Percentiles rank a stretch among this genome's conserved stretches.
phyloP scores from a whole-genome alignment of 2,888 invertebrate species.

The Brachypterus glaber region DNA sequence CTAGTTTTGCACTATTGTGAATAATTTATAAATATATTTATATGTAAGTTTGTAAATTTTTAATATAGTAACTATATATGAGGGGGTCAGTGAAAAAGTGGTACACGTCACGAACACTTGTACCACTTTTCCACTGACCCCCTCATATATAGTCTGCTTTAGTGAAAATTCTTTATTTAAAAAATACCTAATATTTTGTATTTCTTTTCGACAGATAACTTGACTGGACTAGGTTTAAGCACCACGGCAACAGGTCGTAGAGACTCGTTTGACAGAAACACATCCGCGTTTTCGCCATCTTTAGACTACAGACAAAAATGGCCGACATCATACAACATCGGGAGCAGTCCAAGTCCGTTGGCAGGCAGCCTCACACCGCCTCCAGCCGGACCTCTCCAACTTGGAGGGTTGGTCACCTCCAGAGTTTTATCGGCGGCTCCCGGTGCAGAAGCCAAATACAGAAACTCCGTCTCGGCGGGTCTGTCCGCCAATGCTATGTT shows the following conservation, averaged over 20 bases:
- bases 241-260: constrained; percentile 60
- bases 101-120: too few relatives aligned
- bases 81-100: too few relatives aligned
- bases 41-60: too few relatives aligned
- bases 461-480: constrained; percentile 58
- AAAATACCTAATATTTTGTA: not conserved
- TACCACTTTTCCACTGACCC: too few relatives aligned
- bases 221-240: constrained; percentile 52
- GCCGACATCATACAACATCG: constrained; percentile 48
- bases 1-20: too few relatives aligned
- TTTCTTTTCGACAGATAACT: constrained; percentile 22
- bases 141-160: too few relatives aligned
- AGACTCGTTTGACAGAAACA: constrained; percentile 70
- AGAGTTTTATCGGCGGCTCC: constrained; percentile 66
- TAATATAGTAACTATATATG: too few relatives aligned
- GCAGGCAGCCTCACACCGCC: constrained; percentile 61
- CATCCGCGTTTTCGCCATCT: constrained; percentile 66
- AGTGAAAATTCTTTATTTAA: too few relatives aligned
- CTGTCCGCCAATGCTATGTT: constrained; percentile 63
- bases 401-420: constrained; percentile 58
- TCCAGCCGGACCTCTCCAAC: constrained; percentile 51
- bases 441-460: constrained; percentile 81
- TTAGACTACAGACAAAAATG: constrained; percentile 57
- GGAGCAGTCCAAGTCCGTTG: constrained; percentile 44
- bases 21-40: too few relatives aligned